Base-by-base conservation (phyloP, 1,140 invertebrate genomes). In the Hirudo medicinalis region DNA sequence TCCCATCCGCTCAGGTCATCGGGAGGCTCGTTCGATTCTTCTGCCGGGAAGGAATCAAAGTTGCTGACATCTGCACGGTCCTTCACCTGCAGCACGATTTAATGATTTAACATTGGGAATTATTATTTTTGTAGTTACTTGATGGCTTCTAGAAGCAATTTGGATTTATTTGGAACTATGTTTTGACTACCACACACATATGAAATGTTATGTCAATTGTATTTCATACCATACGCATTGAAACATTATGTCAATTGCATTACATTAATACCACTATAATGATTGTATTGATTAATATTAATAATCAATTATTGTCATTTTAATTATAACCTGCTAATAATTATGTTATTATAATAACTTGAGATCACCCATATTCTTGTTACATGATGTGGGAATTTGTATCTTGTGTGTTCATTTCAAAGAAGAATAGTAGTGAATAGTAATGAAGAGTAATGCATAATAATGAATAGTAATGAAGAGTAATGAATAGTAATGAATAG, bases 1-100 rank as follows among this genome's bases (percentile, higher is more conserved):
- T 83, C 82, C 82, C 82, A 83, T 11, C 81, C 81, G 13, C 78
- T 77, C 54, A 82, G 72, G 67, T 83, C 82, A 73, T 83, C 82
- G 25, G 79, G 79, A 8, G 81, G 81, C 17, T 78, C 77, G 20
- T 75, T 75, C 6, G 79, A 80, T 29, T 82, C 79, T 55, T 82
- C 80, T 43, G 80, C 78, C n/a, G 82, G 80, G 76, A 81, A 83
- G 66, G 79, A 77, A 71, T 83, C 82, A 75, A 83, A 83, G 76
- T 83, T 82, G 36, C 77, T 76, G 22, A 79, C 80, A 75, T 83
- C 82, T 32, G 74, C 74, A 32, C 77, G 70, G 67, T 76, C 76
- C 71, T 79, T 77, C 17, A 82, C 78, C 81, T 82, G 73, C 19
- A 40, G 32, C 17, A 27, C 29, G 4, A 9, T 4, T 32, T 40